These are phyloP conservation scores for Micromys minutus DNA, from an alignment of 2,113 vertebrate genomes.

Conservation along the genomic window DNA sequence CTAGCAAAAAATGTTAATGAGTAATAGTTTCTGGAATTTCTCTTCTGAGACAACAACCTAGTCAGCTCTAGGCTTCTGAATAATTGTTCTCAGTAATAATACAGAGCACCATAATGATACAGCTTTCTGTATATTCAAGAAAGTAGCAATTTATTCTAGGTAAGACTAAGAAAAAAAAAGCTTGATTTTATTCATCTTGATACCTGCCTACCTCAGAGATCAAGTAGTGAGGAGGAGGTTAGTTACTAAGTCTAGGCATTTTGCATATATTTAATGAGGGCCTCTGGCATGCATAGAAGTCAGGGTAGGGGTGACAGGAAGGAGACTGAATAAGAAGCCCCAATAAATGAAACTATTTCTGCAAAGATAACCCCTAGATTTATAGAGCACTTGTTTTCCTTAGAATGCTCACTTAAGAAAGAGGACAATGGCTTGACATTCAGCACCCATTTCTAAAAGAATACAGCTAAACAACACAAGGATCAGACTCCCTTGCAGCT, in stretches of 20 bases:
- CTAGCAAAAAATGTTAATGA: slow-evolving; percentile 63
- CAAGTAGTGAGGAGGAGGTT: slow-evolving; percentile 26
- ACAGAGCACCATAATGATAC: slow-evolving; percentile 72
- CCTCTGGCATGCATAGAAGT: slow-evolving; percentile 39
- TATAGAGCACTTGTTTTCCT: slow-evolving; percentile 11
- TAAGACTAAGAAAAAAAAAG: slow-evolving; percentile 24
- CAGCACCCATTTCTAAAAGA: not conserved
- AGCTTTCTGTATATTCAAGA: slow-evolving; percentile 69
- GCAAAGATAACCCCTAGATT: slow-evolving; percentile 25
- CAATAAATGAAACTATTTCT: slow-evolving; percentile 45
- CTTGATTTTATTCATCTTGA: slow-evolving; percentile 64
- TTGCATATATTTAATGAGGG: slow-evolving; percentile 62
- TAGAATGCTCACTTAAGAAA: slow-evolving; percentile 32
- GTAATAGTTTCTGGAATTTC: slow-evolving; percentile 74
- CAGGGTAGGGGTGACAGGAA: not conserved
- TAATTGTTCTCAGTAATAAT: slow-evolving; percentile 78
- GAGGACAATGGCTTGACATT: not conserved
- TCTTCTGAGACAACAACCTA: slow-evolving; percentile 69
- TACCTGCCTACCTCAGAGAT: slow-evolving; percentile 65
- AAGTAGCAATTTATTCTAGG: slow-evolving; percentile 75
- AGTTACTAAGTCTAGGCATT: slow-evolving; percentile 46
- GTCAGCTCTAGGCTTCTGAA: slow-evolving; percentile 65
- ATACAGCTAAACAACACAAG: not conserved
- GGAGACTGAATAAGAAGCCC: slow-evolving; percentile 39
- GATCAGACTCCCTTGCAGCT: slow-evolving; percentile 63